These are phyloP conservation scores for Pemphigus obesinymphae DNA, from an alignment of 1,140 invertebrate species.

Conservation along the genomic window DNA sequence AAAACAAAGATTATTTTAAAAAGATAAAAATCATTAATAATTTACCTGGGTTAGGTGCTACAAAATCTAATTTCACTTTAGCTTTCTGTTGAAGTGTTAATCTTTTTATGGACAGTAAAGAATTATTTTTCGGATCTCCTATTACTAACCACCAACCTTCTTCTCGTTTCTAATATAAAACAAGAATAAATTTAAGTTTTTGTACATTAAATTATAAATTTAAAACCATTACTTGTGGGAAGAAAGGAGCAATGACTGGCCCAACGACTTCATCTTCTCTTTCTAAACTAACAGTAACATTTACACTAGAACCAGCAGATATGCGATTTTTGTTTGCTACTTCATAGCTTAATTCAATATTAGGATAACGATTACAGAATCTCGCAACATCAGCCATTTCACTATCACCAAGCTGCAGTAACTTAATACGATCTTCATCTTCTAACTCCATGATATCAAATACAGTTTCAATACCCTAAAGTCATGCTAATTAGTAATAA, in stretches of 20 bases:
- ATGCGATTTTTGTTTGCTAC: slow-evolving; percentile 77
- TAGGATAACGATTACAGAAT: slow-evolving; percentile 98
- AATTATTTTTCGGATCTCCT: slow-evolving; percentile 91
- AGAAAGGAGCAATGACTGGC: slow-evolving; percentile 95
- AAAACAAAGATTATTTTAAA: no score
- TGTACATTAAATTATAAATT: background rate
- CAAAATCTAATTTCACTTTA: slow-evolving; percentile 91
- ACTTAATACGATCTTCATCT: slow-evolving; percentile 81
- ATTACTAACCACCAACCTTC: slow-evolving; percentile 99
- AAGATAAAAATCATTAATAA: slow-evolving; percentile 21
- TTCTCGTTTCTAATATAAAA: slow-evolving; percentile 75
- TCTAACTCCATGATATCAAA: slow-evolving; percentile 99
- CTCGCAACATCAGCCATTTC: slow-evolving; percentile 96
- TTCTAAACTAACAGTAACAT: slow-evolving; percentile 87
- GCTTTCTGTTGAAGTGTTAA: slow-evolving; percentile 90
- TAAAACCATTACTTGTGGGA: slow-evolving; percentile 69
- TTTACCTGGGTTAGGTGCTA: slow-evolving; percentile 70
- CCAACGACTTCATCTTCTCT: slow-evolving; percentile 95
- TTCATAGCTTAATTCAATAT: slow-evolving; percentile 94
- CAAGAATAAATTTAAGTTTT: slow-evolving; percentile 41
- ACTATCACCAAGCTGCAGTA: slow-evolving; percentile 75
- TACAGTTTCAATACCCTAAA: slow-evolving; percentile 83
- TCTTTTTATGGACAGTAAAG: slow-evolving; percentile 92
- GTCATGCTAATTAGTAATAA: slow-evolving; percentile 42
- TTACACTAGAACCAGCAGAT: slow-evolving; percentile 73